Percentiles rank a stretch among this genome's conserved stretches.
Evolutionary conservation across 2,113 vertebrate species (phyloP).

Genomic region (Mellivora capensis): DNA sequence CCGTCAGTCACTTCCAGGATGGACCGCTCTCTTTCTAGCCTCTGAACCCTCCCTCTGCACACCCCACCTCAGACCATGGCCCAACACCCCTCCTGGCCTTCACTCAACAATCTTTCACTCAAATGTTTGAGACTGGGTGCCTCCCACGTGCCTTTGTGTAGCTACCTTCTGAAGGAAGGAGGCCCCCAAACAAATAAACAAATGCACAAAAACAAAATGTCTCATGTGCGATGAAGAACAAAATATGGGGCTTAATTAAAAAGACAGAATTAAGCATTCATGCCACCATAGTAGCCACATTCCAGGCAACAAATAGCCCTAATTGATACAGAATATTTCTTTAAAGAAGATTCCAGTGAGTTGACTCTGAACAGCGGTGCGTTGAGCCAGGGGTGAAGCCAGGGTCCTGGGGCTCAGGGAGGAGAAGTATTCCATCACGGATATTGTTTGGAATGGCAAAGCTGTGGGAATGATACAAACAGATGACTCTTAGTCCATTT

Average conservation of each 20-base stretch:
- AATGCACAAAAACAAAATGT: not conserved
- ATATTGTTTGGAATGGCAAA: not conserved
- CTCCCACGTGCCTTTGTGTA: not conserved
- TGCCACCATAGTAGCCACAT: not conserved
- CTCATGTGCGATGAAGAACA: not conserved
- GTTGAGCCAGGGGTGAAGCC: accelerated
- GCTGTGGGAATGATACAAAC: not conserved
- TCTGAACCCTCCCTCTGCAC: not conserved
- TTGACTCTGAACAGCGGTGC: not conserved
- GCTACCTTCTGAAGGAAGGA: not conserved
- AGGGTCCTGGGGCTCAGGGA: accelerated
- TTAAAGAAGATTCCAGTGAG: not conserved
- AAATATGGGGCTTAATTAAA: not conserved
- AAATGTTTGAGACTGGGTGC: accelerated
- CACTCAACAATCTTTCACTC: not conserved
- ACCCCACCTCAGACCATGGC: no score
- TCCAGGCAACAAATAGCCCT: not conserved
- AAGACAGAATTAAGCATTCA: not conserved
- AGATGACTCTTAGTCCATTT: not conserved
- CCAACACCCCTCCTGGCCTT: not conserved
- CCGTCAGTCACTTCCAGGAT: not conserved
- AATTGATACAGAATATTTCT: not conserved
- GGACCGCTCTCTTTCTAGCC: not conserved
- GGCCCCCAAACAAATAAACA: not conserved
- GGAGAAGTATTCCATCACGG: not conserved